A percentile compares a stretch with the other conserved stretches of the same genome.
These are phyloP conservation scores for Onychomys torridus DNA, from an alignment of 2,797 vertebrate genomes.

Conservation along the genomic window DNA sequence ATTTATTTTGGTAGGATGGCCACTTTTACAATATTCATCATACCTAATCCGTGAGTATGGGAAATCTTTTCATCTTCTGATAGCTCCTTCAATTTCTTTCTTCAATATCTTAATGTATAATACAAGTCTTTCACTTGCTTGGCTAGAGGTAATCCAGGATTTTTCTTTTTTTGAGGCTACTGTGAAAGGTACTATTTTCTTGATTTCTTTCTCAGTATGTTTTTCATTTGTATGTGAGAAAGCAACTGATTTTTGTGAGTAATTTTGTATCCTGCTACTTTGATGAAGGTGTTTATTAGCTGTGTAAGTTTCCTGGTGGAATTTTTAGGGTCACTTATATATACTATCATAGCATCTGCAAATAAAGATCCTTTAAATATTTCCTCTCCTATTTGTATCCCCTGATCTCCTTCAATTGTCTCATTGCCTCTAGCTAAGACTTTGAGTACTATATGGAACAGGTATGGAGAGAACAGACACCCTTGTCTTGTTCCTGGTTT, in stretches of 20 bases:
- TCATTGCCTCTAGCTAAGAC: neutral
- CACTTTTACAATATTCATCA: neutral
- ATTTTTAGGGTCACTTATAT: neutral
- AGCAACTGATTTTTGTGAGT: neutral
- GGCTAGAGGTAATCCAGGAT: neutral
- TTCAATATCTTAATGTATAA: neutral
- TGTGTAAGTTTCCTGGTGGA: neutral
- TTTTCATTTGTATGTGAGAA: neutral
- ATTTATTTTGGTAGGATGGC: neutral
- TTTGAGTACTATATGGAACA: neutral
- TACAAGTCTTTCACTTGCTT: neutral
- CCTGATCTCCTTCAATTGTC: neutral
- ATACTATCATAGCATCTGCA: too few species aligned
- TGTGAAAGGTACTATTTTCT: neutral
- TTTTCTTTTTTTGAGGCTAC: neutral
- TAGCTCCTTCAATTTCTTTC: neutral
- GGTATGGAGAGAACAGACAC: neutral
- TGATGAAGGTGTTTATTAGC: neutral
- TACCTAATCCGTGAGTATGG: neutral
- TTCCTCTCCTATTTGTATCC: neutral
- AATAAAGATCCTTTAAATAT: neutral
- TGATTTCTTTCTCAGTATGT: neutral
- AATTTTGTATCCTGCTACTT: neutral
- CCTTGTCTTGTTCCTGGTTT: neutral
- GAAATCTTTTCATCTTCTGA: neutral